Evolutionary conservation across 2,113 vertebrate species (phyloP), one percentile per base, ranked within the genome.

Genomic region (Pleuronectes platessa): DNA sequence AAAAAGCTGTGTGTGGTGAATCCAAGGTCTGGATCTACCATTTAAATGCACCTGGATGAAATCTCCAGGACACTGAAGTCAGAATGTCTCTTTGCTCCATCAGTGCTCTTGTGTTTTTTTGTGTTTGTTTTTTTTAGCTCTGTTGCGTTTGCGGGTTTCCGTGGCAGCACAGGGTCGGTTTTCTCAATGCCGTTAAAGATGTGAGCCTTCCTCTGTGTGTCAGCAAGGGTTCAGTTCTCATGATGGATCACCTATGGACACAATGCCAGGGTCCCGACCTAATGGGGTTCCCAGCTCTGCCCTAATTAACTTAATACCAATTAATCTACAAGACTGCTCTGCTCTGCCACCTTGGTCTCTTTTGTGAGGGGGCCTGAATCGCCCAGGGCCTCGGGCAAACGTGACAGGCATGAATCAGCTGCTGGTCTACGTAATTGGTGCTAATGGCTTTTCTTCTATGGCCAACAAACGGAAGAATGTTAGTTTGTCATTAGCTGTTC

Each of bases 191-290:
- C 65, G 49, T 76, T 27, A 85, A 84, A 86, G 74, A 87, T 71
- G 45, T 59, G 74, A 64, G 47, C 71, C 87, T 86, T 88, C 76
- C 79, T 78, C 70, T 80, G 61, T 54, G 60, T 79, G 87, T 88
- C 83, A 78, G 71, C n/a, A 35, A 42, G 55, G 49, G 56, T 72
- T 81, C 53, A 55, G 71, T 65, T 68, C 77, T 76, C 67, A 61
- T 86, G 90, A 91, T 79, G 76, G 74, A 93, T 93, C 72, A 73
- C 87, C 76, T 74, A 71, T 67, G 53, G 64, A 75, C 74, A 90
- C 76, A 85, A 88, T 76, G 26, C 66, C 56, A 6, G 71, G 82
- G 83, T 88, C 71, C 47, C 4, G 71, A 83, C 81, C 82, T 61
- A 23, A 20, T 40, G 74, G 69, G 53, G 47, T 61, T 59, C 73